These are phyloP conservation scores for Myotis vivesi DNA, from an alignment of 2,797 vertebrate species.

Conservation along the genomic window DNA sequence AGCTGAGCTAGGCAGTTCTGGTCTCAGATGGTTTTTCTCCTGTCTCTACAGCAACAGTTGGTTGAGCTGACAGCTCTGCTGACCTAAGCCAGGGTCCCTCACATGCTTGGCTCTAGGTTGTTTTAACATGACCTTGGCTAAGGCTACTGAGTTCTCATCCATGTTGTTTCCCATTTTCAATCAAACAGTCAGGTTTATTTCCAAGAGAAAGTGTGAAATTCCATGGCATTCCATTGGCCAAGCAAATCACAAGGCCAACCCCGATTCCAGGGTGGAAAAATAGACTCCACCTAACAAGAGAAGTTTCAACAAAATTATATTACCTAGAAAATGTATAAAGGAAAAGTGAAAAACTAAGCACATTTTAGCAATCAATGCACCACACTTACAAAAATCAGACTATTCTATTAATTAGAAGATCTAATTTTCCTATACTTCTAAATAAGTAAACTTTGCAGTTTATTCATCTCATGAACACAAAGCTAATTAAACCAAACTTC, in stretches of 20 bases:
- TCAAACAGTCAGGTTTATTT: not conserved
- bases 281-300: not conserved
- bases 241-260: not conserved
- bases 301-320: not conserved
- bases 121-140: not conserved
- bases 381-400: not conserved
- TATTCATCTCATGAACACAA: not conserved
- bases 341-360: not conserved
- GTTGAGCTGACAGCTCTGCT: not conserved
- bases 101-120: not conserved
- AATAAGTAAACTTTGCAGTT: slow-evolving; percentile 39
- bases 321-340: not conserved
- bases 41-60: not conserved
- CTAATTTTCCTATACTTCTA: slow-evolving; percentile 23
- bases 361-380: not conserved
- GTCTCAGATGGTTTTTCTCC: not conserved
- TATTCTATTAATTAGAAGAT: slow-evolving; percentile 11
- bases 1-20: not conserved
- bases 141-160: not conserved
- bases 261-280: not conserved
- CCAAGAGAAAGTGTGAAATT: not conserved
- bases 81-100: not conserved
- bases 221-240: not conserved
- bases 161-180: not conserved
- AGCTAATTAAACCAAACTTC: slow-evolving; percentile 28